phyloP scores from a whole-genome alignment of 2,888 invertebrate genomes.

The Sicus ferrugineus region DNA sequence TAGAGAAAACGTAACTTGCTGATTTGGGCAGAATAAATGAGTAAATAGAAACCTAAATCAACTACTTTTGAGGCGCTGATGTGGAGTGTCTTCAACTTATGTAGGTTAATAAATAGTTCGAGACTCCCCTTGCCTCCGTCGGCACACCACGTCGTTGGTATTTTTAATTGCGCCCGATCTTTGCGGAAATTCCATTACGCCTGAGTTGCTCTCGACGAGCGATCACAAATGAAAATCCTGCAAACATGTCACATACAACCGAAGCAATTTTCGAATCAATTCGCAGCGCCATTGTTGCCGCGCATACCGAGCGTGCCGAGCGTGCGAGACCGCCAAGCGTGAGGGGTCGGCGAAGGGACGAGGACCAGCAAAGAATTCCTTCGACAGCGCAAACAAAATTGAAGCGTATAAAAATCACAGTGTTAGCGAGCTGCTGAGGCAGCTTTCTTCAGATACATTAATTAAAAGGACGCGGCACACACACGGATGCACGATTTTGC shows the following conservation, averaged over 20 bases:
- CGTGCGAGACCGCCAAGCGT: neutral
- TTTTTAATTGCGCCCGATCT: too few relatives aligned
- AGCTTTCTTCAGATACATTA: constrained; percentile 23
- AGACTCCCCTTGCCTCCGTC: too few relatives aligned
- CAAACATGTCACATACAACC: constrained; percentile 61
- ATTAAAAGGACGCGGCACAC: constrained; percentile 22
- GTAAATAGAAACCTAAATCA: too few relatives aligned
- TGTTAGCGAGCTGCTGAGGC: constrained; percentile 4
- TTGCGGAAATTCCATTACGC: constrained; percentile 22
- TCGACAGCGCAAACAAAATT: constrained; percentile 2
- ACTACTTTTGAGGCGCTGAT: too few relatives aligned
- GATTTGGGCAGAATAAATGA: too few relatives aligned
- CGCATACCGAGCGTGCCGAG: neutral
- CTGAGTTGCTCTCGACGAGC: constrained; percentile 21
- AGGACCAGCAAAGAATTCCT: constrained; percentile 14
- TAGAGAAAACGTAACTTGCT: too few relatives aligned
- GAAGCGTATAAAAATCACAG: neutral
- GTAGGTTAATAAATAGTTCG: too few relatives aligned
- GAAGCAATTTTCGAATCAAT: constrained; percentile 61
- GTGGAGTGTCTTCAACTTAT: too few relatives aligned
- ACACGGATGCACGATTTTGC: neutral
- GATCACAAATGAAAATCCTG: constrained; percentile 42
- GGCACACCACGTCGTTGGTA: too few relatives aligned
- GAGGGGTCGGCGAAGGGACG: neutral
- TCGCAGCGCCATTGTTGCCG: constrained; percentile 32